Percentiles rank a stretch among this genome's conserved stretches.
These are phyloP conservation scores for Orius insidiosus DNA, from an alignment of 1,140 invertebrate genomes.

Conservation along the genomic window DNA sequence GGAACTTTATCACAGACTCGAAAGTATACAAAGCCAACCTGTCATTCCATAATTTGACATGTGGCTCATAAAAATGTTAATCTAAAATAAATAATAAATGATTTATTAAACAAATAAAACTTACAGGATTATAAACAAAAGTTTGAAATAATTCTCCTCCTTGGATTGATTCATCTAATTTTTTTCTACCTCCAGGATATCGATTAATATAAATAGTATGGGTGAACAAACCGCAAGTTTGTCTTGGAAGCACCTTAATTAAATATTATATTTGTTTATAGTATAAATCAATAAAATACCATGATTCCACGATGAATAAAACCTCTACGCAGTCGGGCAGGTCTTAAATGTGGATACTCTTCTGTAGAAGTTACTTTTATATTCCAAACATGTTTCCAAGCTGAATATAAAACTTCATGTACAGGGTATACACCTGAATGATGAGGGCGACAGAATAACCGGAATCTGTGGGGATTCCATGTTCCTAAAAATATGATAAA, in stretches of 20 bases:
- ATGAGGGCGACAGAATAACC: constrained; percentile 96
- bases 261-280: background rate
- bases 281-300: constrained; percentile 33
- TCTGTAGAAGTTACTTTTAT: constrained; percentile 94
- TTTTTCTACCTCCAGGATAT: constrained; percentile 83
- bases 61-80: constrained; percentile 99
- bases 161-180: constrained; percentile 81
- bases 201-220: constrained; percentile 87
- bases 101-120: background rate
- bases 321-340: constrained; percentile 56
- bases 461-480: constrained; percentile 66
- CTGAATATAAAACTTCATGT: constrained; percentile 84
- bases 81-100: constrained; percentile 41
- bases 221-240: constrained; percentile 97
- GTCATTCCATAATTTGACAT: constrained; percentile 99
- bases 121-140: constrained; percentile 86
- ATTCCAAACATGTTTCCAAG: constrained; percentile 94
- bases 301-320: constrained; percentile 91
- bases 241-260: constrained; percentile 67
- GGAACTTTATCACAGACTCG: constrained; percentile 89
- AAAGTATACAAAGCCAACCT: constrained; percentile 92
- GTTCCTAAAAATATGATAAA: constrained; percentile 27
- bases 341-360: constrained; percentile 93
- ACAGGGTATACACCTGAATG: constrained; percentile 98
- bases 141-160: constrained; percentile 96